Evolutionary conservation across 2,797 vertebrate species (phyloP).

Genomic region (Furcifer pardalis): DNA sequence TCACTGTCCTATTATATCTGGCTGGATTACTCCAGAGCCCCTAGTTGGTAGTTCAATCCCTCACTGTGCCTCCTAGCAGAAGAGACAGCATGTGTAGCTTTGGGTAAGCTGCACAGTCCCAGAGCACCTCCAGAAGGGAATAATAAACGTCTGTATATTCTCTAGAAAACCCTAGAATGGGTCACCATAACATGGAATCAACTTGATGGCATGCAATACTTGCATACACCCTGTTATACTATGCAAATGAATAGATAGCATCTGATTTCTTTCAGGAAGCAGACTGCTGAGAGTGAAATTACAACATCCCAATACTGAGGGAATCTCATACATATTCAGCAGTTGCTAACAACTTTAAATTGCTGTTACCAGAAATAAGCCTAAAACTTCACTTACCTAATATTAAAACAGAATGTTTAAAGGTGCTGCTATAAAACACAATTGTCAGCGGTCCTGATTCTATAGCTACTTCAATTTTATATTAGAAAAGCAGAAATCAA

Average conservation of each 20-base stretch:
- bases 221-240: too few species aligned
- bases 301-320: neutral
- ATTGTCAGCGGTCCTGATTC: constrained; percentile 56
- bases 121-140: too few species aligned
- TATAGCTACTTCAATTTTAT: constrained; percentile 52
- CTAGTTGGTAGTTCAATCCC: too few species aligned
- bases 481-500: constrained; percentile 62
- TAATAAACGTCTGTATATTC: too few species aligned
- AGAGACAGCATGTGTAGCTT: too few species aligned
- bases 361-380: constrained; percentile 49
- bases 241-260: constrained; percentile 30
- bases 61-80: too few species aligned
- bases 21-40: too few species aligned
- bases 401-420: constrained; percentile 53
- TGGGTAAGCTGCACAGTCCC: too few species aligned
- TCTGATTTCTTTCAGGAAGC: constrained; percentile 41
- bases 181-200: too few species aligned
- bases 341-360: constrained; percentile 49
- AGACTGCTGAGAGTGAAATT: neutral
- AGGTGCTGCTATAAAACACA: constrained; percentile 52
- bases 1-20: too few species aligned
- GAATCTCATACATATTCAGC: constrained; percentile 10
- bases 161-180: too few species aligned
- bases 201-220: too few species aligned
- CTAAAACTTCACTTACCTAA: constrained; percentile 38